Evolutionary conservation across 2,113 vertebrate genomes (phyloP), one percentile per base, ranked within the genome.

Genomic region (Ageneiosus marmoratus): DNA sequence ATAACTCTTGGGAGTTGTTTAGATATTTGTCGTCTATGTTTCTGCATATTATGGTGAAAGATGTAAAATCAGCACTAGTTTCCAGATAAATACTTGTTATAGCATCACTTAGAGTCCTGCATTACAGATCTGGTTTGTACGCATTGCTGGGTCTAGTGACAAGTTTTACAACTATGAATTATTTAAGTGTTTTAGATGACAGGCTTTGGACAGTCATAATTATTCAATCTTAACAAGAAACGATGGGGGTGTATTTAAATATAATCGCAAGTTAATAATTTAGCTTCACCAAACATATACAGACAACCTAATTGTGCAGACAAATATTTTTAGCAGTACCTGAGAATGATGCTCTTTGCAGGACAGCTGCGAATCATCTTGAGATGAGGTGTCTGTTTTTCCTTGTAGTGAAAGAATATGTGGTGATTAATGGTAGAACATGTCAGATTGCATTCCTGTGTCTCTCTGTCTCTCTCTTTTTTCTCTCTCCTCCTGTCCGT

Each of bases 361-460:
- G 77, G 56, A 75, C 51, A 34, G 50, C 53, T 73, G 67, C 50
- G 60, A 84, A 58, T 83, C 63, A 53, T 48, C 67, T 69, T 62
- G 63, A 84, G 80, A 70, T 83, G 82, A 82, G 74, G 82, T 77
- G 79, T 77, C 62, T 81, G 53, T 86, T 79, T 79, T 27, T 67
- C 69, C 44, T 56, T 70, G 4, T 46, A 37, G 69, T 76, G 58
- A 82, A 78, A 79, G 32, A 84, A 79, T 86, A 62, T 34, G 55
- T 50, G 70, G 62, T 87, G 77, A 65, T 84, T 88, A 75, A 85
- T 69, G 48, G 50, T 72, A 60, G 70, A 44, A 82, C 62, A 73
- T 85, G 79, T 86, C 82, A 87, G 55, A 74, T 79, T n/a, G 32
- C 60, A 76, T 13, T 55, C 51, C 62, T 53, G 29, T 80, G 44